Evolutionary conservation across 2,113 vertebrate genomes (phyloP).

Genomic region (Xiphias gladius): DNA sequence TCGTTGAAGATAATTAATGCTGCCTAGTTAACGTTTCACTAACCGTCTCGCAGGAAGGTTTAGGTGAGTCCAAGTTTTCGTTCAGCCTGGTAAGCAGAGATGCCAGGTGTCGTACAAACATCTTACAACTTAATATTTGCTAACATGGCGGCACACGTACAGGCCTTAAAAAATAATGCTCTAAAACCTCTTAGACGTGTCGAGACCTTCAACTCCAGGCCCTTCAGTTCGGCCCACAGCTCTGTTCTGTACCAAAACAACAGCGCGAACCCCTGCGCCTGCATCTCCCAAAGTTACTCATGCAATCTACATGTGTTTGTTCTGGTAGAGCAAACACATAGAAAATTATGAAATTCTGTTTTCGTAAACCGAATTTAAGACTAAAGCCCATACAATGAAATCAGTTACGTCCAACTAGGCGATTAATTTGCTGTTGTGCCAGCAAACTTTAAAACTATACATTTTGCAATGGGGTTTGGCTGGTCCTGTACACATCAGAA

Average conservation of each 20-base stretch:
- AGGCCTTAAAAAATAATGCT: not conserved
- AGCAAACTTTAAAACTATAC: not conserved
- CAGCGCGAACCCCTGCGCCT: not conserved
- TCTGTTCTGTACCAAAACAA: not conserved
- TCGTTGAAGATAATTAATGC: not conserved
- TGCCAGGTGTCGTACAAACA: not conserved
- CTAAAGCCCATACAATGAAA: too few species aligned
- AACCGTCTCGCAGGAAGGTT: not conserved
- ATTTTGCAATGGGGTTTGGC: not conserved
- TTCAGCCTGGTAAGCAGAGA: not conserved
- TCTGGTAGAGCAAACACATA: not conserved
- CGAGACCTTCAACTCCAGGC: fast-evolving
- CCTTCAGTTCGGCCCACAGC: conserved; percentile 2
- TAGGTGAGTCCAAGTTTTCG: too few species aligned
- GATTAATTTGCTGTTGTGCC: not conserved
- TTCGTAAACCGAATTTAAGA: fast-evolving
- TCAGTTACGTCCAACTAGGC: too few species aligned
- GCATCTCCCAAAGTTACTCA: not conserved
- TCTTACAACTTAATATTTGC: not conserved
- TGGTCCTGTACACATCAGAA: not conserved
- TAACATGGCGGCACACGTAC: not conserved
- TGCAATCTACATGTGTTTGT: not conserved
- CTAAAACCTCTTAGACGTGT: not conserved
- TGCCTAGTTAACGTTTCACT: not conserved
- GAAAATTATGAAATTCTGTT: not conserved